phyloP scores from a whole-genome alignment of 2,888 invertebrate genomes.

The Ryuthela nishihirai region DNA sequence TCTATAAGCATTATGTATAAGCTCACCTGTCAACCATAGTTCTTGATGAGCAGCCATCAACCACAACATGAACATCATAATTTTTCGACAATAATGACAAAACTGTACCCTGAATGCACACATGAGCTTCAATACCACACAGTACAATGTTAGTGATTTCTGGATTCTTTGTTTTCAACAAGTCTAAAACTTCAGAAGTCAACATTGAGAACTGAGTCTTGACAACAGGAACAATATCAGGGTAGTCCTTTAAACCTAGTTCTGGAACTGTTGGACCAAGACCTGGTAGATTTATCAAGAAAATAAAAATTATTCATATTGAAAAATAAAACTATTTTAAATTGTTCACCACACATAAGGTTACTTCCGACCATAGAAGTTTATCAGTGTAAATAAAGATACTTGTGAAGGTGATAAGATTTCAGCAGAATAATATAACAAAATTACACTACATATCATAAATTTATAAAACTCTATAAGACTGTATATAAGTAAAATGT shows the following conservation, averaged over 20 bases:
- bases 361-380: no score
- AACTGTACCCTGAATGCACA: constrained; percentile 59
- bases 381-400: no score
- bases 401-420: neutral
- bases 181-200: constrained; percentile 52
- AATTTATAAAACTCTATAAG: no score
- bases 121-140: constrained; percentile 59
- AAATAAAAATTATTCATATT: neutral
- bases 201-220: constrained; percentile 60
- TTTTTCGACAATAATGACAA: constrained; percentile 55
- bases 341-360: no score
- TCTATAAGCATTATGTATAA: constrained; percentile 33
- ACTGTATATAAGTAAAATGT: no score
- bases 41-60: constrained; percentile 58
- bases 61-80: constrained; percentile 58
- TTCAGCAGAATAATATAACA: no score
- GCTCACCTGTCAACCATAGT: constrained; percentile 53
- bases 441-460: no score
- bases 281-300: constrained; percentile 45
- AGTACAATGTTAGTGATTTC: constrained; percentile 46
- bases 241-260: constrained; percentile 52
- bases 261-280: constrained; percentile 57
- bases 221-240: constrained; percentile 49
- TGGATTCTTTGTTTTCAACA: constrained; percentile 46
- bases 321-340: neutral